A percentile compares a stretch with the other conserved stretches of the same genome.
Conservation (phyloP, 2,888 invertebrate genomes). For the Drosophila birchii region DNA sequence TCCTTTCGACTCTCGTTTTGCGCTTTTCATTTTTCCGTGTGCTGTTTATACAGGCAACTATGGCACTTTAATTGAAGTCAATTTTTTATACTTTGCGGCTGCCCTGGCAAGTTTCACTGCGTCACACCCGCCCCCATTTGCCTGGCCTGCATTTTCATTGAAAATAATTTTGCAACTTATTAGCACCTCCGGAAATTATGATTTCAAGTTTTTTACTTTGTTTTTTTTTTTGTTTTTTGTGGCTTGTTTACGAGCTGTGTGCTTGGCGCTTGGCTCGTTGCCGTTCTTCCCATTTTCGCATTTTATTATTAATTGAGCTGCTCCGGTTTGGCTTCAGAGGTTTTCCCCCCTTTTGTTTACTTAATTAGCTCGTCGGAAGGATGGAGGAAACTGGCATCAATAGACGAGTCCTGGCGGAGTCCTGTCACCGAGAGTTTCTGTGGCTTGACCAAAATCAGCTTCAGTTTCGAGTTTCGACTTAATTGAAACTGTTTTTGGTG, state of each 20-base stretch:
- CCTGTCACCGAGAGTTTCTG: slow-evolving; percentile 20
- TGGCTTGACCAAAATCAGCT: slow-evolving; percentile 22
- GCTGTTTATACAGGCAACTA: slow-evolving; percentile 74
- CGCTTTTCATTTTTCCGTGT: slow-evolving; percentile 69
- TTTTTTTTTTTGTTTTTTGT: slow-evolving; percentile 55
- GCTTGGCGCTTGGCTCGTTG: slow-evolving; percentile 19
- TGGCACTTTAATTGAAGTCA: slow-evolving; percentile 78
- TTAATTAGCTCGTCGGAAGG: slow-evolving; percentile 64
- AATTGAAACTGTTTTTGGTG: slow-evolving; percentile 61
- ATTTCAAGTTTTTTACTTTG: slow-evolving; percentile 67
- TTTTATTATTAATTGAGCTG: slow-evolving; percentile 71
- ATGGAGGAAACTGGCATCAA: slow-evolving; percentile 45
- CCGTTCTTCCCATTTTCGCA: slow-evolving; percentile 44
- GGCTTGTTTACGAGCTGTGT: slow-evolving; percentile 60
- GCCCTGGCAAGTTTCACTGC: slow-evolving; percentile 43
- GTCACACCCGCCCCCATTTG: neutral
- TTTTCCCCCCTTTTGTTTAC: slow-evolving; percentile 56
- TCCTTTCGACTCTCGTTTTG: slow-evolving; percentile 67
- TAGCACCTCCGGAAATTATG: slow-evolving; percentile 80
- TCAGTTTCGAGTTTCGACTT: slow-evolving; percentile 56
- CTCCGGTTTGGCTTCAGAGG: slow-evolving; percentile 39
- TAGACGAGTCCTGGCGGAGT: slow-evolving; percentile 16
- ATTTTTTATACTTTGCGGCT: slow-evolving; percentile 68
- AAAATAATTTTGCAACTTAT: slow-evolving; percentile 78
- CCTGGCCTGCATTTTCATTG: slow-evolving; percentile 58